Evolutionary conservation across 2,113 vertebrate species (phyloP).

Genomic region (Jaculus jaculus): DNA sequence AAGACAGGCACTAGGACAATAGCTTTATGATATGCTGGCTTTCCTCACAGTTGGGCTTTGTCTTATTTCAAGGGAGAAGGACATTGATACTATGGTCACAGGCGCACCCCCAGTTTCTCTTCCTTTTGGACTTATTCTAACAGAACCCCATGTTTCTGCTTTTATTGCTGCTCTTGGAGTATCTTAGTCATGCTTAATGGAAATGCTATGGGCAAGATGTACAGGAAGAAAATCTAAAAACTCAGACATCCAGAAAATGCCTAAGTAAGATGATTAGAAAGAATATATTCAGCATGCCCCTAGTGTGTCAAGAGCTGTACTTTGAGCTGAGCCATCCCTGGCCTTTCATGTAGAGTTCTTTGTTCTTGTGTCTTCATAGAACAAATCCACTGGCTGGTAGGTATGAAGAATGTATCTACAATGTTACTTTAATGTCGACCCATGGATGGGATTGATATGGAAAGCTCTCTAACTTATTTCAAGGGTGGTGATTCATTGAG

Average conservation of each 20-base stretch:
- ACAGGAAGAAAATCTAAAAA: neutral
- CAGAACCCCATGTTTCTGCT: neutral
- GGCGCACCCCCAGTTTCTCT: neutral
- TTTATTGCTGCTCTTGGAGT: neutral
- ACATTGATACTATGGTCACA: neutral
- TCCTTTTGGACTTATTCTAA: neutral
- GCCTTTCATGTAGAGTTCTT: neutral
- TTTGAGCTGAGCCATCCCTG: neutral
- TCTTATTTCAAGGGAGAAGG: neutral
- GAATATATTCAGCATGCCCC: neutral
- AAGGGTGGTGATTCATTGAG: neutral
- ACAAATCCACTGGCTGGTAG: neutral
- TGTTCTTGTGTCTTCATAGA: neutral
- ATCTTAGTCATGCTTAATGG: neutral
- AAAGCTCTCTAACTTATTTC: neutral
- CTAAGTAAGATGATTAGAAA: neutral
- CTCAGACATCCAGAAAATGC: neutral
- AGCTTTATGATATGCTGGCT: neutral
- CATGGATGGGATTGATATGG: neutral
- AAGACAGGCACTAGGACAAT: neutral
- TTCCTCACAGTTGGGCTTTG: neutral
- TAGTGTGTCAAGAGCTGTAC: neutral
- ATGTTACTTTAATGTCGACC: neutral
- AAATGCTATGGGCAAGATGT: neutral
- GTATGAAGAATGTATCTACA: neutral